These are phyloP conservation scores for human DNA, from an alignment of 2,113 vertebrate genomes.

Conservation along the genomic window DNA sequence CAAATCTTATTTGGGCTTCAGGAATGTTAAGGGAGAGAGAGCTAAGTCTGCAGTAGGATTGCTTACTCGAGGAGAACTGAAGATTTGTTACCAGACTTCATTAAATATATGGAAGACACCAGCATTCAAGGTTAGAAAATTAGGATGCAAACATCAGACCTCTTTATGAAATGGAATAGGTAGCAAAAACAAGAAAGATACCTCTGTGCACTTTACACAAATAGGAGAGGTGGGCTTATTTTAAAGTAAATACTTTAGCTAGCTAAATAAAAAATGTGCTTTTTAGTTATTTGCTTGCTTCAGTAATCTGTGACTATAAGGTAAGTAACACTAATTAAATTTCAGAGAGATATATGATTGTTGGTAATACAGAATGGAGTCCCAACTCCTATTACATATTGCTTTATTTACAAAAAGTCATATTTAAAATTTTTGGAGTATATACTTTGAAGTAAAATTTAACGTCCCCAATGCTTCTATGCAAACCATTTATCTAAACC, in stretches of 20 bases:
- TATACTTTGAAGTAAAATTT: constrained; percentile 41
- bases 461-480: neutral
- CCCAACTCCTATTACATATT: neutral
- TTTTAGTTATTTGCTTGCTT: constrained; percentile 42
- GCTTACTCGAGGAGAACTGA: constrained; percentile 82
- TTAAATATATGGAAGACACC: constrained; percentile 83
- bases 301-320: constrained; percentile 13
- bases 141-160: constrained; percentile 74
- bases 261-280: constrained; percentile 11
- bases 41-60: constrained; percentile 85
- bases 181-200: constrained; percentile 50
- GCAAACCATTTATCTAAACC: neutral
- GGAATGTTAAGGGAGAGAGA: constrained; percentile 83
- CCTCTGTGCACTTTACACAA: neutral
- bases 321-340: constrained; percentile 43
- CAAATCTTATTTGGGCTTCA: constrained; percentile 88
- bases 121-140: constrained; percentile 81
- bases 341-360: neutral
- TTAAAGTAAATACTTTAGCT: neutral
- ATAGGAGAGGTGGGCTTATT: neutral
- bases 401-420: neutral
- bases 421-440: neutral
- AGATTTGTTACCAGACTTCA: constrained; percentile 89
- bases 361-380: neutral
- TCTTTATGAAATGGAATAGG: constrained; percentile 57